phyloP scores from a whole-genome alignment of 2,888 invertebrate species.

The Rhodophaea formosa region DNA sequence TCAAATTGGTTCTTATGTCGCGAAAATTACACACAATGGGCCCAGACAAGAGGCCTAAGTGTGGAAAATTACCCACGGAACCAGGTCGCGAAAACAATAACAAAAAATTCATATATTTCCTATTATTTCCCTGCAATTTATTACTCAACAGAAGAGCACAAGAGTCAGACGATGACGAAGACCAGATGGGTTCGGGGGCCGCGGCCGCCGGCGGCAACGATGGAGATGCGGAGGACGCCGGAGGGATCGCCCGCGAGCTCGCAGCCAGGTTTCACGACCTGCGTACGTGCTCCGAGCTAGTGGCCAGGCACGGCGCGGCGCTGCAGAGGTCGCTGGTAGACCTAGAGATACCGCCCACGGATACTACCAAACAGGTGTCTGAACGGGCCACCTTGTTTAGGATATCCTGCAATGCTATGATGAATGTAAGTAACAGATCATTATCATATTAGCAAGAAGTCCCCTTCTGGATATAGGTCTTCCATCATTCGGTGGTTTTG shows the following conservation, averaged over 20 bases:
- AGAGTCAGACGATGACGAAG: slow-evolving; percentile 89
- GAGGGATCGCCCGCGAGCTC: slow-evolving; percentile 86
- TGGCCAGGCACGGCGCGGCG: slow-evolving; percentile 92
- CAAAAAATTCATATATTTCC: too few relatives aligned
- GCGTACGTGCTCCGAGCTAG: slow-evolving; percentile 94
- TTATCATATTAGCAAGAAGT: too few relatives aligned
- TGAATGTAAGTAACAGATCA: slow-evolving; percentile 83
- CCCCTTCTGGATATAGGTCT: too few relatives aligned
- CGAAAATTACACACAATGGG: too few relatives aligned
- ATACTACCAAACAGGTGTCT: slow-evolving; percentile 92
- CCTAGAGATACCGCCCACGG: slow-evolving; percentile 86
- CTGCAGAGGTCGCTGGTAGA: slow-evolving; percentile 91
- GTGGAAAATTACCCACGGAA: too few relatives aligned
- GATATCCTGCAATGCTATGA: slow-evolving; percentile 98
- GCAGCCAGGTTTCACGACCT: slow-evolving; percentile 91
- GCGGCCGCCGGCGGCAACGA: slow-evolving; percentile 74
- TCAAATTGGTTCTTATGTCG: too few relatives aligned
- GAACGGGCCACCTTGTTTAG: slow-evolving; percentile 97
- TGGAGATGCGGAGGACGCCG: slow-evolving; percentile 79
- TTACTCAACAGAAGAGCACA: slow-evolving; percentile 78
- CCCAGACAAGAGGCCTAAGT: too few relatives aligned
- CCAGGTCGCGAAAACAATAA: too few relatives aligned
- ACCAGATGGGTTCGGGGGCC: slow-evolving; percentile 78
- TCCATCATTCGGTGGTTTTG: too few relatives aligned
- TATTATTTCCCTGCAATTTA: not conserved